A percentile compares a stretch with the other conserved stretches of the same genome.
phyloP scores from a whole-genome alignment of 2,888 invertebrate species.

The Epistrophe grossulariae region DNA sequence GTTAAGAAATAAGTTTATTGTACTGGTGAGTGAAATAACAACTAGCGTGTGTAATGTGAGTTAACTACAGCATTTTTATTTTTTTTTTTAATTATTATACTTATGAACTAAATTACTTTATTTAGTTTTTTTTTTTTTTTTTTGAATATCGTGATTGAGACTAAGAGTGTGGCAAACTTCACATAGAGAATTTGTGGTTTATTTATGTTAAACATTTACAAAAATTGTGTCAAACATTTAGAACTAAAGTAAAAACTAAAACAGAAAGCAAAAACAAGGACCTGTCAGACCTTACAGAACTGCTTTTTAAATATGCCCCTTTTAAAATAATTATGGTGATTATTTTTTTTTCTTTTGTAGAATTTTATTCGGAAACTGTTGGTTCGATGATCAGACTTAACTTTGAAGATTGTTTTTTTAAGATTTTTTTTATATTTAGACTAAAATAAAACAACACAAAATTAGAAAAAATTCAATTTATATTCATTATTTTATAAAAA shows the following conservation, averaged over 20 bases:
- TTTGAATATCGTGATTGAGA: slow-evolving; percentile 26
- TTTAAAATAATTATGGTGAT: background rate
- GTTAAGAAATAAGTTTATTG: slow-evolving; percentile 63
- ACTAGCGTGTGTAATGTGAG: slow-evolving; percentile 72
- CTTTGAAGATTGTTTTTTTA: no score
- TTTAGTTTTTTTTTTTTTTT: slow-evolving; percentile 26
- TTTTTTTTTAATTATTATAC: slow-evolving; percentile 33
- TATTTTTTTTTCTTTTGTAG: background rate
- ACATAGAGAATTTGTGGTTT: slow-evolving; percentile 58
- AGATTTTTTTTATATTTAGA: no score
- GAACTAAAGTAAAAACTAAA: slow-evolving; percentile 7
- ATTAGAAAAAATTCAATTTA: no score
- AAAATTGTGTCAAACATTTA: background rate
- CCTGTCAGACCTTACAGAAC: slow-evolving; percentile 64
- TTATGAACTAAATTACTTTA: slow-evolving; percentile 51
- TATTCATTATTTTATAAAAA: no score
- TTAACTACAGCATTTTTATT: slow-evolving; percentile 60
- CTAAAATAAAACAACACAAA: no score
- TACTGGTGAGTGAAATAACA: slow-evolving; percentile 65
- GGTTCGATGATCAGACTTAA: background rate
- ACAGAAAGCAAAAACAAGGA: slow-evolving; percentile 34
- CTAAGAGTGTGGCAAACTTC: slow-evolving; percentile 69
- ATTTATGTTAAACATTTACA: background rate
- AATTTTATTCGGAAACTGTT: background rate
- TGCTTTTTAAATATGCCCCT: background rate